phyloP scores from a whole-genome alignment of 2,888 invertebrate genomes.

The Aporophyla lueneburgensis region DNA sequence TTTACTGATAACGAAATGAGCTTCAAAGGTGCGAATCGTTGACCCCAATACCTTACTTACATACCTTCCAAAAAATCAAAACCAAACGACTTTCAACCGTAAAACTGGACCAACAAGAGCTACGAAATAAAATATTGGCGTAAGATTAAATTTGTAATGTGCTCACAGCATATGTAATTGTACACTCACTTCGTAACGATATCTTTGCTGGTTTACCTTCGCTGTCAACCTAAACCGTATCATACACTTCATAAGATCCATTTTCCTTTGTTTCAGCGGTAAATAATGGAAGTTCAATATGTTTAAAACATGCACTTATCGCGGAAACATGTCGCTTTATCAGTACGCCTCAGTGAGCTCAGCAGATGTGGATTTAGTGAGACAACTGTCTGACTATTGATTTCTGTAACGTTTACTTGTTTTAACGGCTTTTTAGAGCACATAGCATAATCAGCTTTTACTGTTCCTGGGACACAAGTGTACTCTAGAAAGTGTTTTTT shows the following conservation, averaged over 20 bases:
- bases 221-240: conserved; percentile 21
- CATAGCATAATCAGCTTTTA: background rate
- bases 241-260: rapidly evolving
- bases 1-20: conserved; percentile 81
- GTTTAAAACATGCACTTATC: conserved; percentile 66
- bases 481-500: too few relatives aligned
- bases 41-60: conserved; percentile 78
- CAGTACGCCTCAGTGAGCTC: conserved; percentile 61
- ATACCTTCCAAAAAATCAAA: conserved; percentile 14
- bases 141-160: conserved; percentile 37
- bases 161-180: conserved; percentile 63
- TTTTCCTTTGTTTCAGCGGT: conserved; percentile 22
- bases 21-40: conserved; percentile 87
- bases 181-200: conserved; percentile 61
- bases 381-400: conserved; percentile 54
- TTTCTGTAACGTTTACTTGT: conserved; percentile 35
- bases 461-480: too few relatives aligned
- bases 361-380: conserved; percentile 67
- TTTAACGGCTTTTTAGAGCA: conserved; percentile 24
- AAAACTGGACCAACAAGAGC: background rate
- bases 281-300: conserved; percentile 22
- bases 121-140: background rate
- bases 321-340: conserved; percentile 64
- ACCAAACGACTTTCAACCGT: conserved; percentile 48
- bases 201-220: conserved; percentile 57